phyloP scores from a whole-genome alignment of 2,113 vertebrate genomes.

The Gymnarchus niloticus region DNA sequence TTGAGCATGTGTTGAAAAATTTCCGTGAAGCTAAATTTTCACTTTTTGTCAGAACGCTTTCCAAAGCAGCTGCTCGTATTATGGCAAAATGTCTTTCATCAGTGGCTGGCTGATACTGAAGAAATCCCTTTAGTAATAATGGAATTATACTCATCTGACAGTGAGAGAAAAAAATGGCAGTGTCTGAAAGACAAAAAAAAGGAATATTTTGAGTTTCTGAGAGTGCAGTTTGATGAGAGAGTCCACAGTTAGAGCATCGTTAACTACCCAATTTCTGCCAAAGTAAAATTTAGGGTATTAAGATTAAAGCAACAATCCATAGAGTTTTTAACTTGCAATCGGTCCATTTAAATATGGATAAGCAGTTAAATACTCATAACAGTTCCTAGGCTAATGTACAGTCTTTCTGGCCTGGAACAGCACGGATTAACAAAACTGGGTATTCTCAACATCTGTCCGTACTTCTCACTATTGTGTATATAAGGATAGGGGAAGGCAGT shows the following conservation, averaged over 20 bases:
- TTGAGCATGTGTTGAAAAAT: background rate
- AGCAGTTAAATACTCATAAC: too few species aligned
- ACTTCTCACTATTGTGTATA: too few species aligned
- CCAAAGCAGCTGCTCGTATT: background rate
- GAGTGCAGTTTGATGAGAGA: background rate
- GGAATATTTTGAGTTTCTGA: background rate
- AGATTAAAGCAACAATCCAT: too few species aligned
- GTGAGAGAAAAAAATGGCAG: background rate
- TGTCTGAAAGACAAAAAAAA: background rate
- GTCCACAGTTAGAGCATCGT: too few species aligned
- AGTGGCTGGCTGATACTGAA: background rate
- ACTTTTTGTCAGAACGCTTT: background rate
- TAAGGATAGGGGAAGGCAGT: background rate
- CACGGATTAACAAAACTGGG: too few species aligned
- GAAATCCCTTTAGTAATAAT: background rate
- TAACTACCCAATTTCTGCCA: too few species aligned
- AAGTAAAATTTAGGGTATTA: too few species aligned
- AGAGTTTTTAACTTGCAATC: background rate
- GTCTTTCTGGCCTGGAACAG: too few species aligned
- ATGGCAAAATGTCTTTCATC: background rate
- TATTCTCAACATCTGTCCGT: too few species aligned
- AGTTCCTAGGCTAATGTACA: background rate
- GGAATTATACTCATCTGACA: background rate
- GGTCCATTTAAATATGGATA: background rate
- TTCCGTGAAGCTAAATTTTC: background rate